Conservation (phyloP, 2,113 vertebrate genomes). For the Planiliza haematocheilus region DNA sequence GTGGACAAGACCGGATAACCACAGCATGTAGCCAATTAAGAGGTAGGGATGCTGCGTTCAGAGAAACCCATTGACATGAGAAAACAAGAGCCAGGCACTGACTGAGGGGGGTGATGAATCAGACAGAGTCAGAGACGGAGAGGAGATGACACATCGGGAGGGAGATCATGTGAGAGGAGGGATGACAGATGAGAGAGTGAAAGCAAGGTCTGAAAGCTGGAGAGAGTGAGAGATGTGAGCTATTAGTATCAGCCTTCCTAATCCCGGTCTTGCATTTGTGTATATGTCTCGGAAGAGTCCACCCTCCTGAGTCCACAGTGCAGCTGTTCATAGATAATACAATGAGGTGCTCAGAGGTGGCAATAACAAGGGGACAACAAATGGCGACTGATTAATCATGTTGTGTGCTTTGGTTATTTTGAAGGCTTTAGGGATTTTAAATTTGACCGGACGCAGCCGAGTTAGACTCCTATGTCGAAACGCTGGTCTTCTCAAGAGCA, state of each 20-base stretch:
- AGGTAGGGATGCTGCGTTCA: too few species aligned
- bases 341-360: slow-evolving; percentile 28
- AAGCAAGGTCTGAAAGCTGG: background rate
- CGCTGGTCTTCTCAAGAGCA: background rate
- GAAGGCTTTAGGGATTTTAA: too few species aligned
- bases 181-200: slow-evolving; percentile 18
- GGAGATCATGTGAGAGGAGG: background rate
- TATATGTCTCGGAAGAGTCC: slow-evolving; percentile 79
- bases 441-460: too few species aligned
- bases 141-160: background rate
- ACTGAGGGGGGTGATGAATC: background rate
- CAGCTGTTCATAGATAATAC: slow-evolving; percentile 78
- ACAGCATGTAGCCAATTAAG: too few species aligned
- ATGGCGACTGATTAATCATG: too few species aligned
- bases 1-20: too few species aligned
- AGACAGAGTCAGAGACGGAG: background rate
- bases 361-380: background rate
- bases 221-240: slow-evolving; percentile 22
- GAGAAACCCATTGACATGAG: too few species aligned
- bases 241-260: slow-evolving; percentile 24
- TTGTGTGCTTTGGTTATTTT: too few species aligned
- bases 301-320: slow-evolving; percentile 71
- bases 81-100: background rate
- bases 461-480: background rate
- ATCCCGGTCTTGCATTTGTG: slow-evolving; percentile 63